Evolutionary conservation across 92 coral and sea anemone species (phyloP).

Genomic region (Porites lobata): DNA sequence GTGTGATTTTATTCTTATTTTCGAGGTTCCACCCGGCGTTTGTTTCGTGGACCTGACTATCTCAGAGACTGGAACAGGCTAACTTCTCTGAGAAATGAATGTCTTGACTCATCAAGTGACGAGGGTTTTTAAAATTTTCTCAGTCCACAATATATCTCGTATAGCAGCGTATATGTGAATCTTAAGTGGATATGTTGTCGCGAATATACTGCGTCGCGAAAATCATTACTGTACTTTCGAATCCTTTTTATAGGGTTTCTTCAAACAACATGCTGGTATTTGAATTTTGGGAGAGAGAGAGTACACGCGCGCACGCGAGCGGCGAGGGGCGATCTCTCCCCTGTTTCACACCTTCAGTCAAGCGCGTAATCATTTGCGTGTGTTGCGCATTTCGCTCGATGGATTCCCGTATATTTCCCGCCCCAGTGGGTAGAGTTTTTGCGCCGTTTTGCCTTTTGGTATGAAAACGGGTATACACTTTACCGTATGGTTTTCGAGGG

Average conservation of each 20-base stretch:
- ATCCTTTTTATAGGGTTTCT: conserved; percentile 28
- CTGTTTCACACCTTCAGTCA: background rate
- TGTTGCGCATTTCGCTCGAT: background rate
- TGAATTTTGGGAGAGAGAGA: background rate
- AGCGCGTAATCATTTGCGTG: background rate
- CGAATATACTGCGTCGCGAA: conserved; percentile 14
- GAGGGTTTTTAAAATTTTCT: background rate
- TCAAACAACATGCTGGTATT: conserved; percentile 16
- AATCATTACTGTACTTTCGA: conserved; percentile 19
- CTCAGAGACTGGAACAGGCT: too few relatives aligned
- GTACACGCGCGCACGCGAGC: background rate
- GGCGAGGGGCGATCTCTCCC: background rate
- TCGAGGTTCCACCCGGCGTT: too few relatives aligned
- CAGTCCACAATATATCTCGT: conserved; percentile 22
- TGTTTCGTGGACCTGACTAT: too few relatives aligned
- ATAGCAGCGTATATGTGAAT: conserved; percentile 30
- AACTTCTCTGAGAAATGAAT: too few relatives aligned
- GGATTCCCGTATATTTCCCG: background rate
- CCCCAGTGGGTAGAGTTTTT: too few relatives aligned
- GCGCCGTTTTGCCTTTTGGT: too few relatives aligned
- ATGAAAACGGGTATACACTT: too few relatives aligned
- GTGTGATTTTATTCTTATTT: too few relatives aligned
- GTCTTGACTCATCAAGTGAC: too few relatives aligned
- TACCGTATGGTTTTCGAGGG: too few relatives aligned
- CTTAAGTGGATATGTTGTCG: conserved; percentile 13